Conservation (phyloP, 2,113 vertebrate genomes). For the Naja naja region DNA sequence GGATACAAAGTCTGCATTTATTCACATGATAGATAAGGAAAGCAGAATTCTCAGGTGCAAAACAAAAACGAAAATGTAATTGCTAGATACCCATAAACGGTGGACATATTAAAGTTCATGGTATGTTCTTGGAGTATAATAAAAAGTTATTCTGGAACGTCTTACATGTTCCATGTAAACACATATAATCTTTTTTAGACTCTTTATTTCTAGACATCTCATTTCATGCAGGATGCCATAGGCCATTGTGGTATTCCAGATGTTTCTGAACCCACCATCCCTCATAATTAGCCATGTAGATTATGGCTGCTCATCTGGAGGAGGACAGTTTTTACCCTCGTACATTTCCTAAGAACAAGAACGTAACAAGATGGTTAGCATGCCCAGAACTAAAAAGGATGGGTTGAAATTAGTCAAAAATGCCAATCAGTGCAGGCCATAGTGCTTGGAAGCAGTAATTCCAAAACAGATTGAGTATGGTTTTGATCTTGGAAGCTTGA, state of each 20-base stretch:
- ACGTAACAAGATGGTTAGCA: background rate
- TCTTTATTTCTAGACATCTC: background rate
- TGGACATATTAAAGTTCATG: background rate
- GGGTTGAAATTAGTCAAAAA: background rate
- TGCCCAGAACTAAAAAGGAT: background rate
- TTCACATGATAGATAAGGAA: background rate
- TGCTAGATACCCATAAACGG: background rate
- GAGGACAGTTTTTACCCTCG: background rate
- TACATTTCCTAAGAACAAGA: background rate
- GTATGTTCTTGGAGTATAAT: background rate
- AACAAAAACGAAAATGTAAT: background rate
- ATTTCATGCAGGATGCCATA: background rate
- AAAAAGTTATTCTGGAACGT: no score
- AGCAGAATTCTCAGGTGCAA: background rate
- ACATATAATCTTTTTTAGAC: no score
- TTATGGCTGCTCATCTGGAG: background rate
- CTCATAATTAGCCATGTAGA: background rate
- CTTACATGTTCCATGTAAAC: background rate
- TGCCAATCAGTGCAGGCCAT: background rate
- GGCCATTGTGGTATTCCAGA: background rate
- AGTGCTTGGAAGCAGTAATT: background rate
- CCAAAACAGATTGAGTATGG: background rate
- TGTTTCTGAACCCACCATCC: background rate
- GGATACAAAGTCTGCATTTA: background rate
- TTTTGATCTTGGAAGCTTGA: no score